Evolutionary conservation across 53 echinoderm and acorn worm species (phyloP).

Genomic region (Mesocentrotus franciscanus): DNA sequence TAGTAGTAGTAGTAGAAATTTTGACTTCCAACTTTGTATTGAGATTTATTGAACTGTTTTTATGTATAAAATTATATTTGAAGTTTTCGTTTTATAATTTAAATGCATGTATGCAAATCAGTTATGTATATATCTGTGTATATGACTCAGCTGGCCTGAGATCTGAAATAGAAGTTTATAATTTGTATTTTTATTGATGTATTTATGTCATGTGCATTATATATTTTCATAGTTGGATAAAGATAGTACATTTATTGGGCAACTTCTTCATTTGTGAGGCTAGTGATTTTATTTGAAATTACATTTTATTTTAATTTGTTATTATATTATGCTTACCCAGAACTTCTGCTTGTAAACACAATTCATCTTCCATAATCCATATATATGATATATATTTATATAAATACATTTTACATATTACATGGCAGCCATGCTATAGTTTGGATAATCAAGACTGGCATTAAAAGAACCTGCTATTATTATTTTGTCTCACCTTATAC

Average conservation of each 20-base stretch:
- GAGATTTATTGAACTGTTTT: not conserved
- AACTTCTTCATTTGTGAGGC: not conserved
- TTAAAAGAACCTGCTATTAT: too few relatives aligned
- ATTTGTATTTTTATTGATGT: not conserved
- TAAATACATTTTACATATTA: too few relatives aligned
- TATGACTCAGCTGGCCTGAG: slow-evolving; percentile 17
- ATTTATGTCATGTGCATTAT: not conserved
- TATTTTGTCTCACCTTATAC: not conserved
- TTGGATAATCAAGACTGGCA: too few relatives aligned
- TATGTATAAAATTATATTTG: not conserved
- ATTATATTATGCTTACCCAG: not conserved
- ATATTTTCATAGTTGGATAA: not conserved
- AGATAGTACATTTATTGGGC: not conserved
- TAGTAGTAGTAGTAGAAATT: not conserved
- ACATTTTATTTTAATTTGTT: not conserved
- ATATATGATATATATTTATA: too few relatives aligned
- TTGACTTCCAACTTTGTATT: not conserved
- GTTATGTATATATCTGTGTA: not conserved
- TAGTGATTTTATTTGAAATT: not conserved
- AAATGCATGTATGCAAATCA: not conserved
- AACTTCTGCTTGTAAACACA: too few relatives aligned
- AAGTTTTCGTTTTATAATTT: not conserved
- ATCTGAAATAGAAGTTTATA: not conserved
- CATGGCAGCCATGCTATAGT: too few relatives aligned
- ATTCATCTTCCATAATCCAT: not conserved